These are phyloP conservation scores for Ischnus inquisitorius DNA, from an alignment of 2,888 invertebrate genomes.

Conservation along the genomic window DNA sequence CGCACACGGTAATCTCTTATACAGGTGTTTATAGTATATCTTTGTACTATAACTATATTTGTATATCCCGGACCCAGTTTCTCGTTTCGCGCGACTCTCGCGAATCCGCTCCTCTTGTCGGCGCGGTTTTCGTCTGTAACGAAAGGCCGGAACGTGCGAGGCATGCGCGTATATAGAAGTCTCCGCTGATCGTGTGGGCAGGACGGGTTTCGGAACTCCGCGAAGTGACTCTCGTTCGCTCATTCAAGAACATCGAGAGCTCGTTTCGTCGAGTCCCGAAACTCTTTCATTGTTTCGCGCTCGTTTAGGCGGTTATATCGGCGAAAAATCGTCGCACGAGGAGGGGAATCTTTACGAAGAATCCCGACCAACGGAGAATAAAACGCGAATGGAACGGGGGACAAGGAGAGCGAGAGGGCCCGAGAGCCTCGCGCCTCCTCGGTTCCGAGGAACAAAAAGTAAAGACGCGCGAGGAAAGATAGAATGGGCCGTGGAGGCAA, in stretches of 20 bases:
- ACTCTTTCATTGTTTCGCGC: conserved; percentile 81
- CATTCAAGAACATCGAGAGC: conserved; percentile 78
- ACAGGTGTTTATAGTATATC: conserved; percentile 3
- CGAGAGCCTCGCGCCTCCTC: conserved; percentile 1
- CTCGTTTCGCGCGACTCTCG: conserved; percentile 25
- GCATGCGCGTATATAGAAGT: conserved; percentile 35
- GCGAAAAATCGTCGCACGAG: no score
- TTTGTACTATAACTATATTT: not conserved
- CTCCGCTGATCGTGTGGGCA: conserved; percentile 76
- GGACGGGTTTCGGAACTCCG: conserved; percentile 76
- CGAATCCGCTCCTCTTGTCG: conserved; percentile 25
- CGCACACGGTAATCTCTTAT: not conserved
- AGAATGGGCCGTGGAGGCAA: conserved; percentile 69
- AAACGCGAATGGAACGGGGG: not conserved
- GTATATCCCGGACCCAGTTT: conserved; percentile 50
- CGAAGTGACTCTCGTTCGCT: conserved; percentile 70
- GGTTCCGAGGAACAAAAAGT: conserved; percentile 74
- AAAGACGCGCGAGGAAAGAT: conserved; percentile 71
- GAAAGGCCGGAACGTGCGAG: conserved; percentile 45
- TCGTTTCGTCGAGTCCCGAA: conserved; percentile 66
- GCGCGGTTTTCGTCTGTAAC: conserved; percentile 18
- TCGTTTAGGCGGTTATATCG: conserved; percentile 76
- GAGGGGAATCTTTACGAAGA: not conserved
- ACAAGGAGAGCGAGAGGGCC: not conserved
- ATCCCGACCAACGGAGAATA: not conserved